Evolutionary conservation across 2,113 vertebrate genomes (phyloP).

Genomic region (Mastomys natalensis): DNA sequence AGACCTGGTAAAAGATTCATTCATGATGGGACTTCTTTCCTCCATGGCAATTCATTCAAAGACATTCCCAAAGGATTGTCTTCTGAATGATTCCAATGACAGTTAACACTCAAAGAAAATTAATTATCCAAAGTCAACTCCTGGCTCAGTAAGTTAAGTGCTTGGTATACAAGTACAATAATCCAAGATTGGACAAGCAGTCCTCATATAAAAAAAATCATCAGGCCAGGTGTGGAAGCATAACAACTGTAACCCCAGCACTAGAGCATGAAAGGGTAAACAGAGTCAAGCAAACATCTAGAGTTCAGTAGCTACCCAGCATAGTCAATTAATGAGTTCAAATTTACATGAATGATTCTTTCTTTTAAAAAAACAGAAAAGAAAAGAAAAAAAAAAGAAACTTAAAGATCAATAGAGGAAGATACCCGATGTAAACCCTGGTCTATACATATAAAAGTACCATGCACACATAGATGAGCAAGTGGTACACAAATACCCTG

Average conservation of each 20-base stretch:
- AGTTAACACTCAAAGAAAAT: neutral
- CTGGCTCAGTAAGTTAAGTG: neutral
- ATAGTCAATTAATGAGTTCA: neutral
- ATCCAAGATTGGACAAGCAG: neutral
- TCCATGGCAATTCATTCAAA: neutral
- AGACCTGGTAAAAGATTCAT: neutral
- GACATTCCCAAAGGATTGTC: neutral
- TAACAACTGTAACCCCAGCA: neutral
- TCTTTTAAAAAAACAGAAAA: neutral
- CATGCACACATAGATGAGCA: neutral
- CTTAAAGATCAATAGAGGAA: neutral
- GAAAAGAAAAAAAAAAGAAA: neutral
- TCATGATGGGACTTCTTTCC: neutral
- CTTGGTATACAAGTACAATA: neutral
- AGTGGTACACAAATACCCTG: neutral
- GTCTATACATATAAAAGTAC: neutral
- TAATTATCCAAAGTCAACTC: neutral
- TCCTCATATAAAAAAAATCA: neutral
- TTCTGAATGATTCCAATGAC: neutral
- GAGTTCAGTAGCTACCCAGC: neutral
- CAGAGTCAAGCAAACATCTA: neutral
- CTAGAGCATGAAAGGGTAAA: fast-evolving
- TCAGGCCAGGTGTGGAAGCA: neutral
- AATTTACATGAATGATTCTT: neutral
- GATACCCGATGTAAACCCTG: no score